Base-by-base conservation (phyloP, 2,888 invertebrate genomes). In the Myathropa florea region DNA sequence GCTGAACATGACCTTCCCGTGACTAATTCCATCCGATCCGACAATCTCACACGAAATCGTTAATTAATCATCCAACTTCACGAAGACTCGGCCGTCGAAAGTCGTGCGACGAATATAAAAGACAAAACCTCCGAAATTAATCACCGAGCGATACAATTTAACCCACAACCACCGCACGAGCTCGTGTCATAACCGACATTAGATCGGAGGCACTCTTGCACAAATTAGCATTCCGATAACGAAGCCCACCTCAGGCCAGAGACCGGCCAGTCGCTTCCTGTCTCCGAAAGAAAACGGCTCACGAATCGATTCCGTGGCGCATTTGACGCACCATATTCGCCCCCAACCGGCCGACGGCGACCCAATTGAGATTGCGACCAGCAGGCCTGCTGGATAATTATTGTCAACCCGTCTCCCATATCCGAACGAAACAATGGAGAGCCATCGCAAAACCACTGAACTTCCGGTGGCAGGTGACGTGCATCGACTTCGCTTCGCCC, bases 401-500 rank as follows among this genome's bases (percentile, higher is more conserved):
- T 79, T 79, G 79, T 72, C 71, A 79, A 57, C 61, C 59, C 57
- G 33, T 55, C 59, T 64, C 24, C 71, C 79, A 64, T 70, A 63
- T 78, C 78, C 78, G 63, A 63, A 76, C 4, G 1, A 18, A 39
- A 6, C 26, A 12, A n/a, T 14, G 61, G 9, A 65, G 60, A 59
- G 24, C 30, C 33, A 60, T n/a, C 39, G 4, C n/a, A 6, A 18
- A 46, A 46, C 10, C 57, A 30, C 12, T 33, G 21, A 10, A 71
- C 79, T 71, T 79, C 79, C 79, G 79, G 79, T 79, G 61, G 24
- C 36, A 21, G 55, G 67, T 68, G 63, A 77, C 68, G 61, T 70
- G 46, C 46, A 46, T 46, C 46, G 46, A 4, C 6, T 46, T 46
- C 46, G 46, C 46, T 46, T 46, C 46, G 46, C 18, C 46, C 28